Evolutionary conservation across 2,888 invertebrate species (phyloP), one percentile per base, ranked within the genome.

Genomic region (Mythimna albipuncta): DNA sequence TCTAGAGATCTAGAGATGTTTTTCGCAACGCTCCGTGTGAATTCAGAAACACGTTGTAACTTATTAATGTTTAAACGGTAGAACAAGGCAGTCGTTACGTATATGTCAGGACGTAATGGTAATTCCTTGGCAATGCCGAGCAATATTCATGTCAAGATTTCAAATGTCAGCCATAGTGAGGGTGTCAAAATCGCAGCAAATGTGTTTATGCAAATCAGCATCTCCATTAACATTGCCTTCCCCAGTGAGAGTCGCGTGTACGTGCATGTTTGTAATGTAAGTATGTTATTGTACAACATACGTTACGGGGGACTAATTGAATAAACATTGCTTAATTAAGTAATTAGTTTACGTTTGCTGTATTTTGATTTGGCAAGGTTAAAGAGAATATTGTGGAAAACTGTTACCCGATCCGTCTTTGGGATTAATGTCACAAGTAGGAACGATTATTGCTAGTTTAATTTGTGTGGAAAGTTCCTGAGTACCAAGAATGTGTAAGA

Each of bases 161-260:
- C 93, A 94, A 87, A 92, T 91, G 93, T 93, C 93, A 94, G 89
- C 87, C 92, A 89, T 92, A 92, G 91, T 89, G 89, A 89, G 90
- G 91, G 92, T 94, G 95, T 94, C 95, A 95, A 94, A 94, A 94
- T 93, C 92, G 92, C 91, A 93, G 94, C 91, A 93, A 95, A 95
- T 93, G 92, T 95, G 94, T 94, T 95, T 95, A 95, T 95, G 95
- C 90, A 95, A 95, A 95, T 95, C 93, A 93, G 90, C 88, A 91
- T 92, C 92, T 93, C 93, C 94, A 95, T 95, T 95, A 95, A 93
- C 92, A 93, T 87, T 81, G 89, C 87, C 89, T 89, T 89, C 88
- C 87, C 88, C 85, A 85, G 89, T 87, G 91, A 89, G 89, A 83
- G 83, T 84, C 81, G 80, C 82, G 84, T 86, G 71, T 82, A 82